Percentiles rank a stretch among this genome's conserved stretches.
phyloP scores from a whole-genome alignment of 1,140 invertebrate species.

The Drosophila miranda region DNA sequence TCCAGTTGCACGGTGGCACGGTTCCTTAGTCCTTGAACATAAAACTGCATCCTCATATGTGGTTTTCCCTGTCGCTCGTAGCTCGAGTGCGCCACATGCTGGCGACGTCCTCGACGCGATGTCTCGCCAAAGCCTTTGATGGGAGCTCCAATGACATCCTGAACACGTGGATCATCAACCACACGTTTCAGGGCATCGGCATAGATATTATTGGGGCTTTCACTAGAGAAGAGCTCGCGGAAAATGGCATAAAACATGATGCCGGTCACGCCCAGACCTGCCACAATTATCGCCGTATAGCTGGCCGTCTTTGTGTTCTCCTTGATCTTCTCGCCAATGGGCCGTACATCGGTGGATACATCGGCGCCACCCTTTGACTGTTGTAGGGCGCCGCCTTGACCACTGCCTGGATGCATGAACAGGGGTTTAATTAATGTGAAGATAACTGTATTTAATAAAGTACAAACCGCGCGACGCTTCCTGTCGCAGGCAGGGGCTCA shows the following conservation, averaged over 20 bases:
- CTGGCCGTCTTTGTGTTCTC: conserved; percentile 93
- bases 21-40: conserved; percentile 91
- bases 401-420: conserved; percentile 3
- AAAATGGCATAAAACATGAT: conserved; percentile 92
- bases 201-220: conserved; percentile 93
- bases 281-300: conserved; percentile 90
- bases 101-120: conserved; percentile 88
- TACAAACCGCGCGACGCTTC: conserved; percentile 44
- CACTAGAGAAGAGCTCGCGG: conserved; percentile 92
- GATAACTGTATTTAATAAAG: neutral
- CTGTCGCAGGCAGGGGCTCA: conserved; percentile 22
- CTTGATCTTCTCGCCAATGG: conserved; percentile 89
- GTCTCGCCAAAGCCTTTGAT: conserved; percentile 95
- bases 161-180: conserved; percentile 85
- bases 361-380: conserved; percentile 39
- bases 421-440: neutral
- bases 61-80: conserved; percentile 89
- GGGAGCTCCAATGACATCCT: conserved; percentile 91
- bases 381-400: conserved; percentile 41
- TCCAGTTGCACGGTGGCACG: conserved; percentile 93
- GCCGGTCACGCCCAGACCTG: conserved; percentile 89
- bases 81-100: conserved; percentile 88
- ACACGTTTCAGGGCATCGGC: conserved; percentile 89
- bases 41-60: conserved; percentile 94
- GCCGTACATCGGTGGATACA: conserved; percentile 85